These are phyloP conservation scores for Tuberolachnus salignus DNA, from an alignment of 2,888 invertebrate genomes.

Conservation along the genomic window DNA sequence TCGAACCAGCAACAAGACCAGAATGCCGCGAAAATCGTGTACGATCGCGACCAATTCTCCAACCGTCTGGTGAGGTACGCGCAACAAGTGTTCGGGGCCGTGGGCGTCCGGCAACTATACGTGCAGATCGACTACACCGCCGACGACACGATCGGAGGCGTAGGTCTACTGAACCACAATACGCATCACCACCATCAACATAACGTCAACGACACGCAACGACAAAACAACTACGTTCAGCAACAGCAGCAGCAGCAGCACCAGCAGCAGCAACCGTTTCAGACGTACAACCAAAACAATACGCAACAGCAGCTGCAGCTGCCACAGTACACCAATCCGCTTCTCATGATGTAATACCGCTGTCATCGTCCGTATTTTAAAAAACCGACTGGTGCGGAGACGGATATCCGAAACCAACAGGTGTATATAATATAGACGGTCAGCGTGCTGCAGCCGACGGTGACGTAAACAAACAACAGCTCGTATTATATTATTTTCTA, in stretches of 20 bases:
- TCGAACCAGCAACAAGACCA: background rate
- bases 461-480: background rate
- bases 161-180: constrained; percentile 2
- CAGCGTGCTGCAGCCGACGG: background rate
- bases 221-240: background rate
- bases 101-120: constrained; percentile 88
- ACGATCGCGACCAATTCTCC: constrained; percentile 29
- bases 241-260: background rate
- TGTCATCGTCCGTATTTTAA: too few species aligned
- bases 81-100: constrained; percentile 80
- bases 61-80: constrained; percentile 24
- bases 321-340: constrained; percentile 12
- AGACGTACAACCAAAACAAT: background rate
- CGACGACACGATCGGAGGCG: background rate
- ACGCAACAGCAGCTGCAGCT: background rate
- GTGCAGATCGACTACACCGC: constrained; percentile 92
- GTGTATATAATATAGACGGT: too few species aligned
- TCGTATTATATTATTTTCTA: too few species aligned
- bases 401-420: too few species aligned
- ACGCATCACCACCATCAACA: constrained; percentile 13
- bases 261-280: background rate
- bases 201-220: background rate
- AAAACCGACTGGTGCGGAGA: too few species aligned
- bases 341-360: constrained; percentile 24
- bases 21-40: background rate